phyloP scores from a whole-genome alignment of 2,888 invertebrate genomes.

The Creontiades dilutus region DNA sequence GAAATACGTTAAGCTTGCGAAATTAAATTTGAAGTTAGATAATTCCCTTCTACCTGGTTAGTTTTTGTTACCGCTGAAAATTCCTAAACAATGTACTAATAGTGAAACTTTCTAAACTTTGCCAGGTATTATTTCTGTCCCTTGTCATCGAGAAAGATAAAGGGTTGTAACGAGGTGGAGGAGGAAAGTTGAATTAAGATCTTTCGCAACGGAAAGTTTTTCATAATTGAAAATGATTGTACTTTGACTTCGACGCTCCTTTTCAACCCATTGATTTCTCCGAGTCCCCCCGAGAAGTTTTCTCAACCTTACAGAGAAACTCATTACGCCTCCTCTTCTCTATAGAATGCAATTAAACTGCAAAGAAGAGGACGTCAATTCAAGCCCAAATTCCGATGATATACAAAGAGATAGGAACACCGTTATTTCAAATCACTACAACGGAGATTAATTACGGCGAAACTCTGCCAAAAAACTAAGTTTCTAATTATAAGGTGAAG shows the following conservation, averaged over 20 bases:
- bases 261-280: constrained; percentile 15
- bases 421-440: not conserved
- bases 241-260: not conserved
- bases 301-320: constrained; percentile 5
- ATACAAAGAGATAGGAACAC: not conserved
- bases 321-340: not conserved
- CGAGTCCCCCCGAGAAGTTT: not conserved
- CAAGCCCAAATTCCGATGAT: constrained; percentile 4
- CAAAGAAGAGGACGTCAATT: not conserved
- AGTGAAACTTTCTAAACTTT: too few relatives aligned
- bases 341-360: constrained; percentile 32
- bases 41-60: too few relatives aligned
- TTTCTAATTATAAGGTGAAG: too few relatives aligned
- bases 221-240: constrained; percentile 22
- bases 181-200: not conserved
- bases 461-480: too few relatives aligned
- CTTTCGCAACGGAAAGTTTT: constrained; percentile 19
- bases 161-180: not conserved
- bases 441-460: not conserved
- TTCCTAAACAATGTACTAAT: too few relatives aligned
- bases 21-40: too few relatives aligned
- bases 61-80: too few relatives aligned
- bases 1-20: too few relatives aligned
- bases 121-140: too few relatives aligned
- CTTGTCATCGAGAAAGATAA: too few relatives aligned